Base-by-base conservation (phyloP, 2,113 vertebrate genomes). In the Limanda limanda region DNA sequence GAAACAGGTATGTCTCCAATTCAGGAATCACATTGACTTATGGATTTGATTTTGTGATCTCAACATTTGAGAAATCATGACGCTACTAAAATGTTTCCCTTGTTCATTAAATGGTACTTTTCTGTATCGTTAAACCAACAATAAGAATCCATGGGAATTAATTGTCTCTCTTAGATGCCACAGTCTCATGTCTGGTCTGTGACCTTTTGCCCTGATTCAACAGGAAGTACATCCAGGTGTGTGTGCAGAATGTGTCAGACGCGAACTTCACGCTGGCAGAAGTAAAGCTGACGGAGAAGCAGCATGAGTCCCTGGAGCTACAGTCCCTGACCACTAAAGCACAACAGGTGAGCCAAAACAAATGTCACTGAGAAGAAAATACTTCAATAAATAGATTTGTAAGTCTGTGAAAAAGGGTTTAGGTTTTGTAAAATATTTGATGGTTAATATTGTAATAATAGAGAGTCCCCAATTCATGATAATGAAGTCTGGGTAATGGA, bases 141-240 rank as follows among this genome's bases (percentile, higher is more conserved):
- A 2, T 42, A 12, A 24, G 15, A 2, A 57, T 57, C 25, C 20
- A 9, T 31, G 40, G 17, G 5, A n/a, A 14, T 45, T 10, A 21
- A 37, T 9, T 42, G 40, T 42, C 40, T 51, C 31, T 5, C 31
- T 31, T 31, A 31, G 31, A 31, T 31, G 31, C 31, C 31, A 31
- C 5, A 31, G 31, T 31, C 6, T 31, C 31, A 31, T 31, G 1
- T 27, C 27, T 84, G 69, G 67, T 45, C 54, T 58, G 20, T 70
- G 13, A 59, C 37, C n/a, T 67, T 67, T 59, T 63, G 15, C 42
- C n/a, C 3, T 37, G 67, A 56, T 37, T 60, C 52, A 87, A 79
- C 92, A 99, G 98, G 94, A 99, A 99, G 74, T 99, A 97, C 10
- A 85, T 99, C 84, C 98, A 99, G 89, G 94, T 99, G 81, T 96